Percentiles rank a stretch among this genome's conserved stretches.
phyloP scores from a whole-genome alignment of 2,888 invertebrate species.

The Omphaloscelis lunosa region DNA sequence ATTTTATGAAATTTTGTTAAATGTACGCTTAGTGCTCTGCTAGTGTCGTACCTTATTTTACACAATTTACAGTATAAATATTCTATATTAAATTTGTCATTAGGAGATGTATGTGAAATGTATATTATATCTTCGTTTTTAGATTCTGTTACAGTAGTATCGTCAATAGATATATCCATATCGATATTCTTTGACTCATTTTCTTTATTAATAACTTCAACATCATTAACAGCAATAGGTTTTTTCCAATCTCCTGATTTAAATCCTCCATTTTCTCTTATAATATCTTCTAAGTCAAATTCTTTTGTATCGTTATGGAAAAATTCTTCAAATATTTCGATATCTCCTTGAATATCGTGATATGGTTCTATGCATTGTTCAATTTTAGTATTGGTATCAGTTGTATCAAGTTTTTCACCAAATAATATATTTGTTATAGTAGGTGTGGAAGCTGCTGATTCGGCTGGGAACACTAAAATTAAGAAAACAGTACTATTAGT shows the following conservation, averaged over 20 bases:
- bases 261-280: slow-evolving; percentile 33
- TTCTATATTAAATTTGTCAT: slow-evolving; percentile 73
- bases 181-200: slow-evolving; percentile 7
- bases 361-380: slow-evolving; percentile 65
- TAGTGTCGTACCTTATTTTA: slow-evolving; percentile 71
- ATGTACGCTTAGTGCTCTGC: slow-evolving; percentile 75
- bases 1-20: slow-evolving; percentile 72
- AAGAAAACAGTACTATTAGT: slow-evolving; percentile 4
- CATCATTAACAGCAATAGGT: background rate
- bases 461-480: slow-evolving; percentile 57
- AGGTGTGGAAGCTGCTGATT: slow-evolving; percentile 79
- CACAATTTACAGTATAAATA: slow-evolving; percentile 79
- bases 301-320: slow-evolving; percentile 63
- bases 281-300: slow-evolving; percentile 32
- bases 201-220: slow-evolving; percentile 33
- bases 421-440: slow-evolving; percentile 83
- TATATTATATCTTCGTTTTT: slow-evolving; percentile 16
- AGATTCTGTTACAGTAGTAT: background rate
- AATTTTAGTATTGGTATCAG: slow-evolving; percentile 44
- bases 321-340: slow-evolving; percentile 76
- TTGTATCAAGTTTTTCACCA: slow-evolving; percentile 73
- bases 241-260: slow-evolving; percentile 17
- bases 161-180: slow-evolving; percentile 15
- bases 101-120: slow-evolving; percentile 9
- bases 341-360: slow-evolving; percentile 63